phyloP scores from a whole-genome alignment of 2,797 vertebrate genomes.

The Aulostomus chinensis region DNA sequence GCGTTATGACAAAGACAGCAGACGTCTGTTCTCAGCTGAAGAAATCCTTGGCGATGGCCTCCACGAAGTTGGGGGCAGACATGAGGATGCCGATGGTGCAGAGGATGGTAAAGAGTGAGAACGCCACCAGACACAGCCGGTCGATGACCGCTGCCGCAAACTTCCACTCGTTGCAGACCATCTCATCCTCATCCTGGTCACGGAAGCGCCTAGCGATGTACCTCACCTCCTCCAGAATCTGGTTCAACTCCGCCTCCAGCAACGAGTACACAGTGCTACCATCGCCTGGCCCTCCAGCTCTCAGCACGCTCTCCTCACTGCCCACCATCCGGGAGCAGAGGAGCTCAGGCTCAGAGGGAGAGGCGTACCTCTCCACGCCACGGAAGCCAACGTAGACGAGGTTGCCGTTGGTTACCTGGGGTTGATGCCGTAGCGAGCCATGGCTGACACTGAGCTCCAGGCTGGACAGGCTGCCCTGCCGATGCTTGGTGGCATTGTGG shows the following conservation, averaged over 20 bases:
- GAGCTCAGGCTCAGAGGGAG: conserved; percentile 54
- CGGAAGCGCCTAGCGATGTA: conserved; percentile 85
- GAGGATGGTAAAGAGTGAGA: conserved; percentile 92
- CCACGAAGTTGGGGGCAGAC: conserved; percentile 93
- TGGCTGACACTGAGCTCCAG: conserved; percentile 84
- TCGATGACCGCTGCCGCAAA: conserved; percentile 92
- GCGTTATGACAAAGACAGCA: too few relatives aligned
- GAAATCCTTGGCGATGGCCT: conserved; percentile 90
- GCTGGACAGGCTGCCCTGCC: conserved; percentile 84
- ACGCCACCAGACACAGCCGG: conserved; percentile 91
- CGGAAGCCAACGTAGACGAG: conserved; percentile 89
- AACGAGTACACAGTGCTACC: neutral
- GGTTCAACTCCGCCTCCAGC: conserved; percentile 63
- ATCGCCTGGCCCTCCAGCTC: conserved; percentile 19
- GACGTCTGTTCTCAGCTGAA: conserved; percentile 58
- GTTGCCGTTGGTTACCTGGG: conserved; percentile 82
- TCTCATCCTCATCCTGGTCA: conserved; percentile 86
- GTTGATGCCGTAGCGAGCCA: conserved; percentile 40
- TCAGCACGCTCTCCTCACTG: conserved; percentile 55
- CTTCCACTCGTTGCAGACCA: conserved; percentile 89
- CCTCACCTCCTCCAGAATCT: conserved; percentile 87
- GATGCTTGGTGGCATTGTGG: conserved; percentile 82
- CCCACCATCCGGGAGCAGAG: conserved; percentile 56
- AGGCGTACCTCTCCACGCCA: conserved; percentile 79
- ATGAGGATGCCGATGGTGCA: conserved; percentile 94